Conservation (phyloP, 2,113 vertebrate species). For the Ciconia stormi region DNA sequence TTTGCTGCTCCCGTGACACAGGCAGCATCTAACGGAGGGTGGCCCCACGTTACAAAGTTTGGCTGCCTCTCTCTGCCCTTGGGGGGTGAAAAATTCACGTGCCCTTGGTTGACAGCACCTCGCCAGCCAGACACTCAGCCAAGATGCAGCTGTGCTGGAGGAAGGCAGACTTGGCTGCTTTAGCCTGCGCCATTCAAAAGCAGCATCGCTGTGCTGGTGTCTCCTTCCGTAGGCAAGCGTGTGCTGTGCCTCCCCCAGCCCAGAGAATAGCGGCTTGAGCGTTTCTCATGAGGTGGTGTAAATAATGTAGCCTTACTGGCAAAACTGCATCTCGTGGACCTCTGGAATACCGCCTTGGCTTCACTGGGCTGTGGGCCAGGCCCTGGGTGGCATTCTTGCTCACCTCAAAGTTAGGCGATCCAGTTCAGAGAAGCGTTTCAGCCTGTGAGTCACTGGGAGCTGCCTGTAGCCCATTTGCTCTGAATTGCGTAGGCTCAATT, state of each 20-base stretch:
- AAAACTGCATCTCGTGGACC: neutral
- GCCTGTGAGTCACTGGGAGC: neutral
- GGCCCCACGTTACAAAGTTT: accelerated
- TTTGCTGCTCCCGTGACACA: neutral
- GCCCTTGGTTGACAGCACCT: neutral
- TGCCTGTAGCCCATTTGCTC: neutral
- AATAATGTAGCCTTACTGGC: neutral
- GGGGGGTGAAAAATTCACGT: neutral
- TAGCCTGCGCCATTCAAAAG: neutral
- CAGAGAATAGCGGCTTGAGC: neutral
- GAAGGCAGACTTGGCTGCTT: accelerated
- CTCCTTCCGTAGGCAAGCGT: neutral
- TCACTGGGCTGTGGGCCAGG: neutral
- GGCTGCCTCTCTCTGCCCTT: neutral
- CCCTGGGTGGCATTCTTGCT: neutral
- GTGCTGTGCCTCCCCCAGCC: neutral
- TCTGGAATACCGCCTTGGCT: neutral
- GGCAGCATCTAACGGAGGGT: neutral
- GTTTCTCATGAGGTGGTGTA: neutral
- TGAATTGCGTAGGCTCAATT: neutral
- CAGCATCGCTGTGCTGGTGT: accelerated
- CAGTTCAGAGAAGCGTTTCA: neutral
- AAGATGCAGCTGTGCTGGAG: neutral
- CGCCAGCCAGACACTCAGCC: accelerated
- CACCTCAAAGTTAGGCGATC: neutral